A percentile compares a stretch with the other conserved stretches of the same genome.
Evolutionary conservation across 2,113 vertebrate species (phyloP).

Genomic region (Phalacrocorax aristotelis): DNA sequence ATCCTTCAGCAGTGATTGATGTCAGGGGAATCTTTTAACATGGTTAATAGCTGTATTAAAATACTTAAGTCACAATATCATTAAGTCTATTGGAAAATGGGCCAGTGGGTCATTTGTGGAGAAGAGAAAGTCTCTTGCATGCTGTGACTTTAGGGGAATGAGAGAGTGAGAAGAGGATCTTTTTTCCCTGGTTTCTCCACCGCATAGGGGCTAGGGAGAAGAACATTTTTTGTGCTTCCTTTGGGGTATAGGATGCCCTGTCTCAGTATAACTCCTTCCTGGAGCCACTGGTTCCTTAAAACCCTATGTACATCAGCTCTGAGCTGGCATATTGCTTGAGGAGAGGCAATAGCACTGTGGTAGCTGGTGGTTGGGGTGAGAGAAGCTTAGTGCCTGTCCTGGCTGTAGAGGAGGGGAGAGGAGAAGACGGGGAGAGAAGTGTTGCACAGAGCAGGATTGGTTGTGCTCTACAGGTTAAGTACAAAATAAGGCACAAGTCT

Average conservation of each 20-base stretch:
- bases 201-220: fast-evolving
- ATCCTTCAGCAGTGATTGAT: background rate
- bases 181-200: background rate
- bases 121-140: background rate
- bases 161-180: background rate
- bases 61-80: background rate
- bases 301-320: background rate
- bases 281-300: background rate
- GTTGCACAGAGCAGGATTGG: background rate
- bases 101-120: background rate
- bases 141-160: background rate
- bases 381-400: fast-evolving
- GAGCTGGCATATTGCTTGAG: background rate
- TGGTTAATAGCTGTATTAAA: background rate
- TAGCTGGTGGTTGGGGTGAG: background rate
- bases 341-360: background rate
- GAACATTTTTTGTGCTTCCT: background rate
- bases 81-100: background rate
- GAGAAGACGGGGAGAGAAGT: background rate
- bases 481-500: background rate
- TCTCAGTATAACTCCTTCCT: background rate
- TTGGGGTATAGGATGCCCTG: background rate
- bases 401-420: background rate
- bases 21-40: background rate
- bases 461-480: background rate